These are phyloP conservation scores for Talpa occidentalis DNA, from an alignment of 2,113 vertebrate species.

Conservation along the genomic window DNA sequence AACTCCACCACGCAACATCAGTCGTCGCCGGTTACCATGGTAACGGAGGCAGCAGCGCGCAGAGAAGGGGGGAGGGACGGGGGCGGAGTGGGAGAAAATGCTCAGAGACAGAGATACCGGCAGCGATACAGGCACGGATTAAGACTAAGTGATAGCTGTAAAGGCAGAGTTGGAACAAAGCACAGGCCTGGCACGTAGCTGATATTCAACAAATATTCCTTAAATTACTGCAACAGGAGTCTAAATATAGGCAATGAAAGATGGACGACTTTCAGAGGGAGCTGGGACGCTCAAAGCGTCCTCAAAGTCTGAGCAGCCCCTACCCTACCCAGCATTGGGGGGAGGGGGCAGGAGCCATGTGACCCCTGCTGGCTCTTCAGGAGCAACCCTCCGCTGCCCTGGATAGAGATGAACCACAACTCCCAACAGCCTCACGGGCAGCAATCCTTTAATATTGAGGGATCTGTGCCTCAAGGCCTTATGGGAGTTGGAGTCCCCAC, in stretches of 20 bases:
- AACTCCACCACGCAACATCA: constrained; percentile 70
- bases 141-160: constrained; percentile 27
- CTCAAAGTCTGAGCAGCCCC: constrained; percentile 34
- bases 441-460: constrained; percentile 26
- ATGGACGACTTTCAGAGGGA: constrained; percentile 48
- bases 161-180: constrained; percentile 25
- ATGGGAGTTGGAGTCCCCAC: constrained; percentile 78
- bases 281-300: background rate
- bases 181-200: constrained; percentile 9
- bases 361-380: constrained; percentile 70
- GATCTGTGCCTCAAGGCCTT: constrained; percentile 61
- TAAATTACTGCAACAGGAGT: constrained; percentile 62
- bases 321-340: constrained; percentile 30
- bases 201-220: constrained; percentile 37
- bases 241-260: constrained; percentile 74
- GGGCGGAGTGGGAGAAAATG: constrained; percentile 80
- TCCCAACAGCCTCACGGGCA: constrained; percentile 62
- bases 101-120: constrained; percentile 64
- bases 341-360: background rate
- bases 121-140: constrained; percentile 48
- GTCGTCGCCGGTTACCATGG: constrained; percentile 79
- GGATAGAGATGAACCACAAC: constrained; percentile 74
- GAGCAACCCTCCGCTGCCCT: constrained; percentile 61
- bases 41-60: constrained; percentile 77
- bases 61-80: constrained; percentile 77